Conservation (phyloP, 2,888 invertebrate genomes). For the Amphipoea lucens region DNA sequence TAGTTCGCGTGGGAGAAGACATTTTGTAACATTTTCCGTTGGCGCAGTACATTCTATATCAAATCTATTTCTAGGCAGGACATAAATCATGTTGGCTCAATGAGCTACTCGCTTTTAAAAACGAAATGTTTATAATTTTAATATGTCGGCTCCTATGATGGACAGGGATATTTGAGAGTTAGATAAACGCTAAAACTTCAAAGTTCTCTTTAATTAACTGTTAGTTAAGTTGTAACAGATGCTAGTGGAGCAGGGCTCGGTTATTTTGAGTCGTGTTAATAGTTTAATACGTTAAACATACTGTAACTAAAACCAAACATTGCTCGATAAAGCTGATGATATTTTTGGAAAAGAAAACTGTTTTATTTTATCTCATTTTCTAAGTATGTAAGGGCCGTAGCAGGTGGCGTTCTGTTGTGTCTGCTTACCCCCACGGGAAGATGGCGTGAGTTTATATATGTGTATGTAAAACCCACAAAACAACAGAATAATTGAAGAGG, state of each 20-base stretch:
- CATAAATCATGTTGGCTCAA: conserved; percentile 73
- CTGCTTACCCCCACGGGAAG: no score
- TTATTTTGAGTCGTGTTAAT: conserved; percentile 5
- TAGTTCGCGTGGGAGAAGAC: conserved; percentile 71
- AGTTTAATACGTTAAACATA: conserved; percentile 1
- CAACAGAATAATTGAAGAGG: not conserved
- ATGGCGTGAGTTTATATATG: not conserved
- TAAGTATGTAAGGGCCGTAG: not conserved
- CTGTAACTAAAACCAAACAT: not conserved
- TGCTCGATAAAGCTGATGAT: not conserved
- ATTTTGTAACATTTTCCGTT: conserved; percentile 73
- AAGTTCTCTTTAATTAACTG: conserved; percentile 44
- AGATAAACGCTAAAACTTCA: conserved; percentile 47
- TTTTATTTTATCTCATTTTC: not conserved
- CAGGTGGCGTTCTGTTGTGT: no score
- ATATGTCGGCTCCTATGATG: conserved; percentile 45
- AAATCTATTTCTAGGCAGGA: conserved; percentile 78
- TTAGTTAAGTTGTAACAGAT: conserved; percentile 31
- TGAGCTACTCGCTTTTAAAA: conserved; percentile 65
- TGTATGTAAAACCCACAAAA: not conserved
- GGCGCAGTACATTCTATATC: conserved; percentile 79
- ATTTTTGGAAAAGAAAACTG: not conserved
- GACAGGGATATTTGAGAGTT: conserved; percentile 26
- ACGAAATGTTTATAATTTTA: conserved; percentile 67
- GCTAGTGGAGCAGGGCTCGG: not conserved